phyloP scores from a whole-genome alignment of 2,113 vertebrate species.

The Pterocles gutturalis region DNA sequence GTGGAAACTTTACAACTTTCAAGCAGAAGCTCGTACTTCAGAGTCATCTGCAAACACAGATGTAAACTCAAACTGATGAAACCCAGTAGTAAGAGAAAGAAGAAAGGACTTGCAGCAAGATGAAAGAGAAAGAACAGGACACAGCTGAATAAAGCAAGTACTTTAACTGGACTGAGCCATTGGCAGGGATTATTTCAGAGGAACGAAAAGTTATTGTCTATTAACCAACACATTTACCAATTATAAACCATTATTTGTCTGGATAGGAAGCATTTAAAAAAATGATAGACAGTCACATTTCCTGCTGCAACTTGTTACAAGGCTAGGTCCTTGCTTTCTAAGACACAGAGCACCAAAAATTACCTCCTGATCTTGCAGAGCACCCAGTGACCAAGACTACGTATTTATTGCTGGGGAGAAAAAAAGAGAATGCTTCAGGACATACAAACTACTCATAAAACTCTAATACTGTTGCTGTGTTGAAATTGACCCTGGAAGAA shows the following conservation, averaged over 20 bases:
- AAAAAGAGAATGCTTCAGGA: not conserved
- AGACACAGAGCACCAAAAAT: not conserved
- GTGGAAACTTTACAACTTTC: not conserved
- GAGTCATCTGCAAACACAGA: not conserved
- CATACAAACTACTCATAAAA: not conserved
- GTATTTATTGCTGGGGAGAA: not conserved
- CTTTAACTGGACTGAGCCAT: not conserved
- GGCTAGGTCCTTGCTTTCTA: not conserved
- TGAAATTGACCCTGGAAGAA: not conserved
- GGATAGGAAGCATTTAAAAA: not conserved
- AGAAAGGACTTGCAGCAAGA: not conserved
- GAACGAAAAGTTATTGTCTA: not conserved
- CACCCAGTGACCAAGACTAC: not conserved
- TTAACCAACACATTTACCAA: not conserved
- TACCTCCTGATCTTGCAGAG: not conserved
- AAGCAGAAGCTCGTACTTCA: not conserved
- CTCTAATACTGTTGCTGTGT: not conserved
- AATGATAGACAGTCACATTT: not conserved
- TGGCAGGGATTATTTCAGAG: not conserved
- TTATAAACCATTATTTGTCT: not conserved
- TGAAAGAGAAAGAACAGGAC: not conserved
- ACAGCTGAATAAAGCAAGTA: not conserved
- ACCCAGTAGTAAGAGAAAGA: not conserved
- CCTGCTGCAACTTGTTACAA: not conserved
- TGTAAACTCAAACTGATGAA: not conserved